These are phyloP conservation scores for Steatocranus sp. DNA, from an alignment of 2,797 vertebrate species.

Conservation along the genomic window DNA sequence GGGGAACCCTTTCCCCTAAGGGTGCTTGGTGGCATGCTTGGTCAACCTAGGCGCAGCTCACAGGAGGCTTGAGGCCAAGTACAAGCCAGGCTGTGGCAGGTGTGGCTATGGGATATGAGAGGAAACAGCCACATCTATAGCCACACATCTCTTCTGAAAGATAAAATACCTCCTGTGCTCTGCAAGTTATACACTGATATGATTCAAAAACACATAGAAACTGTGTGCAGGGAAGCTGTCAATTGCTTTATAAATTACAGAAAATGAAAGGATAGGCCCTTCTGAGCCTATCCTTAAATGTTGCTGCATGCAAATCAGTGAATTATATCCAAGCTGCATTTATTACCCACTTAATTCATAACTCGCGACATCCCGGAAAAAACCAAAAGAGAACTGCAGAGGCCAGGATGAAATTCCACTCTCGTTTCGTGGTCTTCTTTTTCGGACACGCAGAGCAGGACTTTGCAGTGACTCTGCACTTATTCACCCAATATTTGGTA, in stretches of 20 bases:
- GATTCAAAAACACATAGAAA: not conserved
- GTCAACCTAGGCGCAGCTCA: slow-evolving; percentile 59
- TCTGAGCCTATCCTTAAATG: not conserved
- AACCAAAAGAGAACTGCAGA: slow-evolving; percentile 2
- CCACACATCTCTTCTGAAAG: slow-evolving; percentile 38
- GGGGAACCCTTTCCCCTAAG: slow-evolving; percentile 32
- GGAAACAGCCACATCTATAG: slow-evolving; percentile 46
- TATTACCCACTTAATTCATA: slow-evolving; percentile 11
- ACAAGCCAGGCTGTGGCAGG: slow-evolving; percentile 64
- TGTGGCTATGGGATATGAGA: slow-evolving; percentile 62
- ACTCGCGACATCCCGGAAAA: not conserved
- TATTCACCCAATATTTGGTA: slow-evolving; percentile 43
- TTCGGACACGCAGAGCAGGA: slow-evolving; percentile 43
- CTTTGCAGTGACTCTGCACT: slow-evolving; percentile 20
- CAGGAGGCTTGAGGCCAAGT: slow-evolving; percentile 57
- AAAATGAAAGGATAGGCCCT: not conserved
- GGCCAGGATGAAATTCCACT: slow-evolving; percentile 61
- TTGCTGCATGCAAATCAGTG: not conserved
- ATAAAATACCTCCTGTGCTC: not conserved
- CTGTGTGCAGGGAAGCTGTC: not conserved
- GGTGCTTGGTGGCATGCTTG: slow-evolving; percentile 58
- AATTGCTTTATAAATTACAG: not conserved
- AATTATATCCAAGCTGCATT: not conserved
- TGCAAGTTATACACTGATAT: not conserved
- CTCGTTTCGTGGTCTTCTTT: slow-evolving; percentile 51